Conservation (phyloP, 2,797 vertebrate species). For the Peromyscus eremicus region DNA sequence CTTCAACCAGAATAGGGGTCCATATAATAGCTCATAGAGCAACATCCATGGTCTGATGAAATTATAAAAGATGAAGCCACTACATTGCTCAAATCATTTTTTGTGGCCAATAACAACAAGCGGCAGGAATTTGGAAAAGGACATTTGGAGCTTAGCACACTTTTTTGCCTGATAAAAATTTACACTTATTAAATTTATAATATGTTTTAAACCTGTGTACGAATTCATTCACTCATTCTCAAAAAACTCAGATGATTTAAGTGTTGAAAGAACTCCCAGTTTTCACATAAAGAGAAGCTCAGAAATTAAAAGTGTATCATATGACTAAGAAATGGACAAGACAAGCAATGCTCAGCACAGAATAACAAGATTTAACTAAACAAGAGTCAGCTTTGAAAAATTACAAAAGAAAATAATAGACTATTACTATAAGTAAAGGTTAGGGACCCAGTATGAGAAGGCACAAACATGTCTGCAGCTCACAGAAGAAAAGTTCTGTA, state of each 20-base stretch:
- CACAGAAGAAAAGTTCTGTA: background rate
- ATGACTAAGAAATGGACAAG: background rate
- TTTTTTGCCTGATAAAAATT: background rate
- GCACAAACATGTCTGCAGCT: background rate
- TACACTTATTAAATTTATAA: background rate
- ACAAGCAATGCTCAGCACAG: background rate
- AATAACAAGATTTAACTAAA: background rate
- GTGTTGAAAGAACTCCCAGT: background rate
- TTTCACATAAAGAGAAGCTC: background rate
- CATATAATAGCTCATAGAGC: background rate
- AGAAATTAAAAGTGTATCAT: background rate
- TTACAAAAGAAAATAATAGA: slow-evolving; percentile 9
- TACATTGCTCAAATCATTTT: background rate
- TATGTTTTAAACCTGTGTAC: background rate
- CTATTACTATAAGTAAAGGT: slow-evolving; percentile 14
- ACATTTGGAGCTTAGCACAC: background rate
- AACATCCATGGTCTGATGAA: background rate
- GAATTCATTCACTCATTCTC: background rate
- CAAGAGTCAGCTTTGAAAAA: background rate
- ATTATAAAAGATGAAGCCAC: background rate
- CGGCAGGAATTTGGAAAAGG: slow-evolving; percentile 3
- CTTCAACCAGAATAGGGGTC: background rate
- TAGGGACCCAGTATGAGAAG: background rate
- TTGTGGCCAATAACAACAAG: background rate
- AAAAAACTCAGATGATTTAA: background rate